A percentile compares a stretch with the other conserved stretches of the same genome.
These are phyloP conservation scores for Daboia siamensis DNA, from an alignment of 2,113 vertebrate species.

Conservation along the genomic window DNA sequence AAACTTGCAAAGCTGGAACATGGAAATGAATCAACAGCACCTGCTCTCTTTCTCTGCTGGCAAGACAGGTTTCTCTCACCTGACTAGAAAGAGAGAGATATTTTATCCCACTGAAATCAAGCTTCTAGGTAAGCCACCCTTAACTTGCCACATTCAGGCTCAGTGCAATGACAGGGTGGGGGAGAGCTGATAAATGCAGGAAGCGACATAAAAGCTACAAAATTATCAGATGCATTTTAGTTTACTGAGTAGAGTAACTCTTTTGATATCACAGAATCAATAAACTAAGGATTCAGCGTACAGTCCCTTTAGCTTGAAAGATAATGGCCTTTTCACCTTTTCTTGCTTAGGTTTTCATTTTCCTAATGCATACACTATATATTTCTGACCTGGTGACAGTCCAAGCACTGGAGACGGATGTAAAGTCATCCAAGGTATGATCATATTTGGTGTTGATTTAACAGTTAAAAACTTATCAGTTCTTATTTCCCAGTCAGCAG, in stretches of 20 bases:
- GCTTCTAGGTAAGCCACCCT: constrained; percentile 23
- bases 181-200: neutral
- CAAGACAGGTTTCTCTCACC: constrained; percentile 46
- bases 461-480: neutral
- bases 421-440: neutral
- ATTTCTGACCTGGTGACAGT: neutral
- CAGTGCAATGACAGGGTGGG: neutral
- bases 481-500: neutral
- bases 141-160: constrained; percentile 19
- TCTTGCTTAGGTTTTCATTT: too few species aligned
- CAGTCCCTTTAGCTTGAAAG: neutral
- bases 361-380: neutral
- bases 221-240: neutral
- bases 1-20: constrained; percentile 72
- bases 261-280: neutral
- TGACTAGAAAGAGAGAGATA: constrained; percentile 28
- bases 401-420: neutral
- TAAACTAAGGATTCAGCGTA: neutral
- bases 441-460: neutral
- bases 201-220: neutral
- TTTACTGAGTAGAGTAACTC: neutral
- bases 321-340: neutral
- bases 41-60: constrained; percentile 69
- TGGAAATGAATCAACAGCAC: constrained; percentile 70
- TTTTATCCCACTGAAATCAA: constrained; percentile 50